Conservation (phyloP, 2,888 invertebrate species). For the Helicoverpa assulta region DNA sequence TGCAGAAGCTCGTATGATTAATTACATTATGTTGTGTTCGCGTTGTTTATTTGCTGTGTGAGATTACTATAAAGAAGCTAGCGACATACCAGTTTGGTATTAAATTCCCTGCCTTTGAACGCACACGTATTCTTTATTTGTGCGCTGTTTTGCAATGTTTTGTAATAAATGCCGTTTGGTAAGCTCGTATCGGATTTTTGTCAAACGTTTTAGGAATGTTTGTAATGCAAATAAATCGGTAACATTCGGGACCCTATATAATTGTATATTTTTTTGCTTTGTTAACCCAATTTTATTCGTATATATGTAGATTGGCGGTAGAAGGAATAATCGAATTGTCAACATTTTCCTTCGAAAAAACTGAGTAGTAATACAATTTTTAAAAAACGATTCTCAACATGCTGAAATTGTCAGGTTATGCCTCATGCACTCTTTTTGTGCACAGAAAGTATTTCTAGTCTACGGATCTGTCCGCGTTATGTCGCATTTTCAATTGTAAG, state of each 20-base stretch:
- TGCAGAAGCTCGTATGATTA: constrained; percentile 81
- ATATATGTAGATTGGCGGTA: too few relatives aligned
- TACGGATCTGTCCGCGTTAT: too few relatives aligned
- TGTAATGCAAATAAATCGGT: constrained; percentile 18
- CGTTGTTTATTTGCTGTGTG: constrained; percentile 45
- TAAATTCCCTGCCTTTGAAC: constrained; percentile 43
- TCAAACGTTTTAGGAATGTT: constrained; percentile 22
- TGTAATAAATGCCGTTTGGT: constrained; percentile 36
- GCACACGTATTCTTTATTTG: constrained; percentile 14
- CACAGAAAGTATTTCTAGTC: too few relatives aligned
- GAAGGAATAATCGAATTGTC: too few relatives aligned
- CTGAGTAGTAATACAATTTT: not conserved
- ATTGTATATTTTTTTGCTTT: not conserved
- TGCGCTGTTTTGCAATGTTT: constrained; percentile 15
- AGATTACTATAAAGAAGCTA: constrained; percentile 38
- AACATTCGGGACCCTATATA: not conserved
- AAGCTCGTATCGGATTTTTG: constrained; percentile 33
- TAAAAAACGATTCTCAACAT: too few relatives aligned
- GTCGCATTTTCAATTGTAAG: too few relatives aligned
- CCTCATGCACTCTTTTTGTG: too few relatives aligned
- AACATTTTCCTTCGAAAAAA: not conserved
- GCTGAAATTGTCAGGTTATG: too few relatives aligned
- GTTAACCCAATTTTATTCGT: not conserved
- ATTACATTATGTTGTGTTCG: constrained; percentile 67
- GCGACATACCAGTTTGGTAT: constrained; percentile 40